Evolutionary conservation across 2,113 vertebrate species (phyloP), one percentile per base, ranked within the genome.

Genomic region (Otocyon megalotis): DNA sequence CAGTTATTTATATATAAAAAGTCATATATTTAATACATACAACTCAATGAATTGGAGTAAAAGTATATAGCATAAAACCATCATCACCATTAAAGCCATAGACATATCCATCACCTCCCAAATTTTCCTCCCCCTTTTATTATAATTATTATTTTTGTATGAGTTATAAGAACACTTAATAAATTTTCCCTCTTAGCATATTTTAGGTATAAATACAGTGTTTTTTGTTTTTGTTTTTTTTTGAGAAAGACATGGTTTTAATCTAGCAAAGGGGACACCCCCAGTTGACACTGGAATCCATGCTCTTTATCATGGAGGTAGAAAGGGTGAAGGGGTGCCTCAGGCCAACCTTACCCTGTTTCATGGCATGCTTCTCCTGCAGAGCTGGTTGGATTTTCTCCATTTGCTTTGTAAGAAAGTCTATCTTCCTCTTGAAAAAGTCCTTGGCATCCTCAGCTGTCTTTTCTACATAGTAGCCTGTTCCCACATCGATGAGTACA

Each of bases 331-430:
- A 62, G 72, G 79, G 32, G 62, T 67, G 26, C 14, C 56, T 53
- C 74, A 37, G 17, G 58, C 54, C 88, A 16, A 77, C 22, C 89
- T 96, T 15, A 99, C 99, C 99, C 99, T 99, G 43, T 43, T 43
- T 43, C 43, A 43, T 43, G 43, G 43, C 43, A 43, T 43, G 43
- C 43, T 43, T 43, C 43, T 43, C 43, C 43, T 43, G 43, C 5
- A 43, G 43, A 43, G 43, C 43, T 43, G 43, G 43, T 43, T 43
- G 43, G 43, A 43, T 43, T 43, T 43, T 43, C 43, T 43, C 43
- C 43, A 43, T 43, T 43, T 43, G 43, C 43, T 43, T 43, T 6
- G 6, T 43, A 43, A 43, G 43, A 43, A 43, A 43, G 43, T 43
- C 43, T 43, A 43, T 43, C 43, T 43, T 43, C 43, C 43, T 43